phyloP scores from a whole-genome alignment of 2,888 invertebrate genomes.

The Cancer borealis region DNA sequence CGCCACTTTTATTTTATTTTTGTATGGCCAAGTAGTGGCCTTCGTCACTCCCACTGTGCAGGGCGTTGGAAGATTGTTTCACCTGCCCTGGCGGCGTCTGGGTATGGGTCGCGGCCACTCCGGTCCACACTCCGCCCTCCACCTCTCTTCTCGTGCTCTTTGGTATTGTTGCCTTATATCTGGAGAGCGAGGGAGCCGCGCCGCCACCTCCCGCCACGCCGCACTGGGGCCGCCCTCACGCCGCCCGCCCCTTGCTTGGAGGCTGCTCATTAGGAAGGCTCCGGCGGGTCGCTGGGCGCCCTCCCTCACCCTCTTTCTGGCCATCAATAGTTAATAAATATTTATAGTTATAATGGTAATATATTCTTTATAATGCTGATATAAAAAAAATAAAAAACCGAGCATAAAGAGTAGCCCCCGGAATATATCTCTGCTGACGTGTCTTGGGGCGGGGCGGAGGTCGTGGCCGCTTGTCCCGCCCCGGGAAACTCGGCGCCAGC shows the following conservation, averaged over 20 bases:
- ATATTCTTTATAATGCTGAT: conserved; percentile 76
- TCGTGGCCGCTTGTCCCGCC: conserved; percentile 26
- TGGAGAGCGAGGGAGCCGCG: conserved; percentile 66
- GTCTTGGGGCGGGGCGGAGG: conserved; percentile 58
- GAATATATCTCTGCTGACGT: conserved; percentile 71
- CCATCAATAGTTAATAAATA: conserved; percentile 76
- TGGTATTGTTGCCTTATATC: conserved; percentile 76
- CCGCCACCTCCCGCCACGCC: conserved; percentile 51
- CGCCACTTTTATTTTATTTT: background rate
- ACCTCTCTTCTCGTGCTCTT: conserved; percentile 76
- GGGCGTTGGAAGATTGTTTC: background rate
- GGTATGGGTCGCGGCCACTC: conserved; percentile 44
- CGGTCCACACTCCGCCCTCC: conserved; percentile 62
- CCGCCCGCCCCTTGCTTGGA: conserved; percentile 63
- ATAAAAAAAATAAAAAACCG: conserved; percentile 72
- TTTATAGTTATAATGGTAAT: conserved; percentile 76
- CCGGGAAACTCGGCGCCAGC: conserved; percentile 35
- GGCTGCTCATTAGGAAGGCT: conserved; percentile 28
- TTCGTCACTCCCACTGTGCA: background rate
- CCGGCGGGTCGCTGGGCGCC: conserved; percentile 55
- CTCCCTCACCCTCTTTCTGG: conserved; percentile 73
- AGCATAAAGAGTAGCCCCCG: conserved; percentile 74
- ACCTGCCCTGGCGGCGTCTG: conserved; percentile 40
- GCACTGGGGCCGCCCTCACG: conserved; percentile 41
- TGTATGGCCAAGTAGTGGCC: background rate